These are phyloP conservation scores for Aviceda subcristata DNA, from an alignment of 2,113 vertebrate genomes.

Conservation along the genomic window DNA sequence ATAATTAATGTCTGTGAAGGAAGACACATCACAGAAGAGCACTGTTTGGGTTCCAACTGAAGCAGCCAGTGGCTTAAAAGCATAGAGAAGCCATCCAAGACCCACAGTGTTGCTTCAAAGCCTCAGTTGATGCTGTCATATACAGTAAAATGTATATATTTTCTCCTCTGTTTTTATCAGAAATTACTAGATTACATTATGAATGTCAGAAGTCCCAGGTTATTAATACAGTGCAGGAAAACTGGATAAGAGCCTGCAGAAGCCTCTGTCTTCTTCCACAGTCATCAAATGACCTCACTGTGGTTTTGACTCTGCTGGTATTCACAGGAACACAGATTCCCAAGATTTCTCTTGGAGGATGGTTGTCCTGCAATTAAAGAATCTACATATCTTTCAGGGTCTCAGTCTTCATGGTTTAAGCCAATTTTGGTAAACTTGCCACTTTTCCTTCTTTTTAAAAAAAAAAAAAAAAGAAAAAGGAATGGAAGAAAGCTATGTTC, in stretches of 20 bases:
- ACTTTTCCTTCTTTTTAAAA: neutral
- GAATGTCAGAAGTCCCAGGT: neutral
- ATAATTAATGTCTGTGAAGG: neutral
- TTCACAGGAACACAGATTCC: constrained; percentile 22
- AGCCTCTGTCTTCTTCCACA: constrained; percentile 32
- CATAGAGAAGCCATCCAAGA: neutral
- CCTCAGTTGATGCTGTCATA: neutral
- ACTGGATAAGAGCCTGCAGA: neutral
- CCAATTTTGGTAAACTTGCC: constrained; percentile 20
- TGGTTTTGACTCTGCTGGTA: constrained; percentile 53
- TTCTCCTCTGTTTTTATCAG: neutral
- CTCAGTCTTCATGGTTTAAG: neutral
- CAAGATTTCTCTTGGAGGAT: constrained; percentile 16
- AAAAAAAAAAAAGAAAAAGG: neutral
- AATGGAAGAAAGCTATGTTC: neutral
- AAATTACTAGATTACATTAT: constrained; percentile 13
- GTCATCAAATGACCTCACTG: constrained; percentile 50
- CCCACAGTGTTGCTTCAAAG: neutral
- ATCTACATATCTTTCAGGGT: constrained; percentile 1
- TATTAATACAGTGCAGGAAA: constrained; percentile 22
- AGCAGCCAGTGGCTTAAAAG: neutral
- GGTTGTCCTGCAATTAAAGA: neutral
- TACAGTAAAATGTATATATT: neutral
- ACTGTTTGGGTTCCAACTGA: neutral
- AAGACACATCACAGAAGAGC: neutral